Percentiles rank a stretch among this genome's conserved stretches.
Conservation (phyloP, 2,797 vertebrate genomes). For the Ataeniobius toweri region DNA sequence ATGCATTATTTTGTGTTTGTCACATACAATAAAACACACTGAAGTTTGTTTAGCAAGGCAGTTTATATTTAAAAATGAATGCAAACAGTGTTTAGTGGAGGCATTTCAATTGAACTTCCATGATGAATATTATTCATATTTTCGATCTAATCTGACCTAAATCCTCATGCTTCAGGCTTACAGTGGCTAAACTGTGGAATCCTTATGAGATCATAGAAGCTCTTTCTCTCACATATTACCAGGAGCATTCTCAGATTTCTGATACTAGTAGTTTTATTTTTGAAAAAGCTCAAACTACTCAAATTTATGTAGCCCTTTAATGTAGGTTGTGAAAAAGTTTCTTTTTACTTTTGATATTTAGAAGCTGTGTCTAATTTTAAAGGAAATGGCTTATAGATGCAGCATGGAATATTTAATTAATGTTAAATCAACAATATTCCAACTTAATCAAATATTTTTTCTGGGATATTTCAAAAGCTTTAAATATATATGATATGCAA, state of each 20-base stretch:
- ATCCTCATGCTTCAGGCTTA: conserved; percentile 44
- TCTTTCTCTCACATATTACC: conserved; percentile 22
- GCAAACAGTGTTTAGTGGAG: conserved; percentile 8
- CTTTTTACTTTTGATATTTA: not conserved
- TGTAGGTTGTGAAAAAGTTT: not conserved
- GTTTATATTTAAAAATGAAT: not conserved
- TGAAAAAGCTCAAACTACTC: not conserved
- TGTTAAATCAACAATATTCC: not conserved
- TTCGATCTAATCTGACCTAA: conserved; percentile 54
- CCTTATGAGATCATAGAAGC: conserved; percentile 36
- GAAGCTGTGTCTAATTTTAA: not conserved
- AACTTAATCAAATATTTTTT: not conserved
- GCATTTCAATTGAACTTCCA: conserved; percentile 33
- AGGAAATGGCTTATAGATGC: not conserved
- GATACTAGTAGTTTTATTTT: conserved; percentile 5
- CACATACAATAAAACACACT: not conserved
- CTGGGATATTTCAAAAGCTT: not conserved
- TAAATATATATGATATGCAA: not conserved
- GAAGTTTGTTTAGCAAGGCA: too few relatives aligned
- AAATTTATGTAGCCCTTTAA: not conserved
- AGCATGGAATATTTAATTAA: not conserved
- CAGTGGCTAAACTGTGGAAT: conserved; percentile 37
- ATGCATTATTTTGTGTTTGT: not conserved
- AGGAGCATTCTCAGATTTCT: not conserved
- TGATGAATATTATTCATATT: conserved; percentile 51